phyloP scores from a whole-genome alignment of 2,113 vertebrate genomes.

The Sylvicapra grimmia region DNA sequence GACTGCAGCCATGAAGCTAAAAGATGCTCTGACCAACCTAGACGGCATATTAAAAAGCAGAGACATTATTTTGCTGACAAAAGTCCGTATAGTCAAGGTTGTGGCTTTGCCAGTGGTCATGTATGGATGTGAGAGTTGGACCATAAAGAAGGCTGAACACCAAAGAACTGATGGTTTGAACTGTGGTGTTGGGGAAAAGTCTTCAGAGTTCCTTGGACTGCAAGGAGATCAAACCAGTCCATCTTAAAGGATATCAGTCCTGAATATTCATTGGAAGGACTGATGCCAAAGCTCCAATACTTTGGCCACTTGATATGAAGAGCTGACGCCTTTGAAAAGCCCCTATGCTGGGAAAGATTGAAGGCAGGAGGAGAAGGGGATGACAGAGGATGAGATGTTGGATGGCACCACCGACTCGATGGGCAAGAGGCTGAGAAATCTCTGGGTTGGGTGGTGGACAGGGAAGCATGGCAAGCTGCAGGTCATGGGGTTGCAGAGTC shows the following conservation, averaged over 20 bases:
- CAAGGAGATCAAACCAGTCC: neutral
- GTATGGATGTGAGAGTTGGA: neutral
- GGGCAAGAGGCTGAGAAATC: neutral
- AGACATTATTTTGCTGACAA: neutral
- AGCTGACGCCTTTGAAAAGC: neutral
- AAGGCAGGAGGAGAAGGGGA: neutral
- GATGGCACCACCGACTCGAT: fast-evolving
- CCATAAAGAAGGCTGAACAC: neutral
- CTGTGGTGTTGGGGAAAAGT: neutral
- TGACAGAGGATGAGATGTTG: neutral
- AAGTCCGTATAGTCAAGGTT: neutral
- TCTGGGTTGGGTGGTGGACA: neutral
- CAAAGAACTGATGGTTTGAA: neutral
- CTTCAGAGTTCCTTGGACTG: neutral
- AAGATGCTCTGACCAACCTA: neutral
- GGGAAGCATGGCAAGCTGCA: neutral
- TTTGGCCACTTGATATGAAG: neutral
- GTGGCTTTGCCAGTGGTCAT: neutral
- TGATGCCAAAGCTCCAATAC: neutral
- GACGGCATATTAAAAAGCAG: neutral
- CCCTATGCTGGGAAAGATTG: neutral
- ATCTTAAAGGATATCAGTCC: neutral
- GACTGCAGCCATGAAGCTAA: neutral
- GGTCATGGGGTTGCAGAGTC: neutral
- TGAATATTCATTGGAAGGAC: neutral